These are phyloP conservation scores for Chinchilla lanigera DNA, from an alignment of 2,113 vertebrate genomes.

Conservation along the genomic window DNA sequence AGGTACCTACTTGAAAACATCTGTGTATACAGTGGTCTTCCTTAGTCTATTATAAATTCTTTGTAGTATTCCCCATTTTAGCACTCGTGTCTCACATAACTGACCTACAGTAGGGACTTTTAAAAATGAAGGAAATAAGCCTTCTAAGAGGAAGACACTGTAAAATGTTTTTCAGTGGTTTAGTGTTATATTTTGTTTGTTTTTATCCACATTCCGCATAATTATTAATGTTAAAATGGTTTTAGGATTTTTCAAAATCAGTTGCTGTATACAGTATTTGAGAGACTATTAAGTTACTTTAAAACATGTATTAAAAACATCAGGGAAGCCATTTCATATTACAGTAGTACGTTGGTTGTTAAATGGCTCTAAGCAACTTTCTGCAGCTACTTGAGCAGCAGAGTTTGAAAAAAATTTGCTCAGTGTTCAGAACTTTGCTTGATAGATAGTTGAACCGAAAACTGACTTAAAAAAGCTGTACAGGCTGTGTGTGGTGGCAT, in stretches of 20 bases:
- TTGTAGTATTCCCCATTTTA: not conserved
- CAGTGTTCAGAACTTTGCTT: not conserved
- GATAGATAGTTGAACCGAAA: not conserved
- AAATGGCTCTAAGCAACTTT: not conserved
- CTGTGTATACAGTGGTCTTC: not conserved
- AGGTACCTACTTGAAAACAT: not conserved
- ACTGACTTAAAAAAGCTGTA: not conserved
- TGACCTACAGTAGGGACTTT: not conserved
- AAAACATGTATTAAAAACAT: not conserved
- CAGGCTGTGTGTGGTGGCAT: not conserved
- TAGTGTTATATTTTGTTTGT: not conserved
- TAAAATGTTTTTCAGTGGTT: conserved; percentile 21
- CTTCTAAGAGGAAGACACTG: conserved; percentile 1
- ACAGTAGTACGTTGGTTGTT: not conserved
- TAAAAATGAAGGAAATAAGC: not conserved
- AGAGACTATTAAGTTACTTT: conserved; percentile 22
- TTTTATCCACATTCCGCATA: conserved; percentile 7
- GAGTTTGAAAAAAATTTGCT: not conserved
- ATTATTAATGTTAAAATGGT: not conserved
- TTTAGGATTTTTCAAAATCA: not conserved
- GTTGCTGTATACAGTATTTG: not conserved
- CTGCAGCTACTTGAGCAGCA: not conserved
- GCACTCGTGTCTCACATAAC: not conserved
- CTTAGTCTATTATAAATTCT: not conserved
- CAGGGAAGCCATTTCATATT: not conserved